phyloP scores from a whole-genome alignment of 2,113 vertebrate species.

The Ovis canadensis region DNA sequence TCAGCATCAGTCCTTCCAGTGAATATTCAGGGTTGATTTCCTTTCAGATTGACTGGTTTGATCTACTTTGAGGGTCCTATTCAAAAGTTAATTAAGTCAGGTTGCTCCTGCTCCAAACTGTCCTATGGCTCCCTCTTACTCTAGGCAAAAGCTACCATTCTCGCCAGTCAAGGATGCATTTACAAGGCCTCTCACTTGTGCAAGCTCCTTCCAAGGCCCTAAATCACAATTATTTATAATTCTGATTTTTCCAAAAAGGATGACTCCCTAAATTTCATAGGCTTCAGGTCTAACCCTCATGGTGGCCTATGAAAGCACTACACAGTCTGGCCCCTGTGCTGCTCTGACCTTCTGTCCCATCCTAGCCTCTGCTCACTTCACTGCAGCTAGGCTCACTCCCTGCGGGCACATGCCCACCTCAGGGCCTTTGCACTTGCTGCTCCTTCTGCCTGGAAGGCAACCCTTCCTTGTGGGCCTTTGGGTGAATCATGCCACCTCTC shows the following conservation, averaged over 20 bases:
- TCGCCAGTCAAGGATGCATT: background rate
- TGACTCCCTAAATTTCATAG: background rate
- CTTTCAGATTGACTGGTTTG: background rate
- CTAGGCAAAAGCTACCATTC: background rate
- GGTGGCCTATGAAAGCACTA: background rate
- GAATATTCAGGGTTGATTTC: background rate
- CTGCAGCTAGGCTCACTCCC: background rate
- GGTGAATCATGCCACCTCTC: background rate
- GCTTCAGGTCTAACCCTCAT: background rate
- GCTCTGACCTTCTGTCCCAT: background rate
- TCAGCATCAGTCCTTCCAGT: background rate
- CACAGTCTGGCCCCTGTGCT: background rate
- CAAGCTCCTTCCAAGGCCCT: background rate
- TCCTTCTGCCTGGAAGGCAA: background rate
- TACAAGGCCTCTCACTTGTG: background rate
- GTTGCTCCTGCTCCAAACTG: background rate
- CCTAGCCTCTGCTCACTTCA: background rate
- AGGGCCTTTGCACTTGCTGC: background rate
- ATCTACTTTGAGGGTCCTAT: background rate
- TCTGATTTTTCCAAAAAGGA: background rate
- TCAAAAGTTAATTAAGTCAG: background rate
- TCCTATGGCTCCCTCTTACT: background rate
- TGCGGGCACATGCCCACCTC: background rate
- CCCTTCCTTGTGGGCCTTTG: background rate
- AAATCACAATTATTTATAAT: background rate